Evolutionary conservation across 2,888 invertebrate genomes (phyloP).

Genomic region (Caradrina clavipalpis): DNA sequence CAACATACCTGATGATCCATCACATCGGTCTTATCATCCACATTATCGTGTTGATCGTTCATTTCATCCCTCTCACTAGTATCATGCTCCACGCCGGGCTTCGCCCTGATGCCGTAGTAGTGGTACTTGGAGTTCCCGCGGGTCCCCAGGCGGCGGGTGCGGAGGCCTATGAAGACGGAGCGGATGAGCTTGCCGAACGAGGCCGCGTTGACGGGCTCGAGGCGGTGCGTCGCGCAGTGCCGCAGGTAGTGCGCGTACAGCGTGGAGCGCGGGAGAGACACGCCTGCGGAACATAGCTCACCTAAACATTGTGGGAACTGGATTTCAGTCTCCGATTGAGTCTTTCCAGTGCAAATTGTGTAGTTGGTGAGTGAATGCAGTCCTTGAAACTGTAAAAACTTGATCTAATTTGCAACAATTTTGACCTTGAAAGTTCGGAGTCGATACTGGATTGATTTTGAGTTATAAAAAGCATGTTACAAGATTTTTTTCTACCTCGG

Average conservation of each 20-base stretch:
- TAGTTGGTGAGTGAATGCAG: background rate
- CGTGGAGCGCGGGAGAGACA: constrained; percentile 98
- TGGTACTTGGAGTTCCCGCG: constrained; percentile 99
- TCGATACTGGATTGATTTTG: no score
- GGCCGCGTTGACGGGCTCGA: constrained; percentile 99
- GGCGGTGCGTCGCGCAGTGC: constrained; percentile 97
- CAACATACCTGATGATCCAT: constrained; percentile 70
- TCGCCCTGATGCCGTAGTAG: constrained; percentile 99
- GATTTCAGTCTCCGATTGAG: background rate
- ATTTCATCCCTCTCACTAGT: constrained; percentile 54
- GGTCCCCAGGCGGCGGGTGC: constrained; percentile 98
- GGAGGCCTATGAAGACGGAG: constrained; percentile 98
- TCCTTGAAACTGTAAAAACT: background rate
- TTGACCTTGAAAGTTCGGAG: no score
- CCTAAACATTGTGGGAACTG: background rate
- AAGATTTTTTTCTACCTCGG: no score
- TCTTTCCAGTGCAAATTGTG: background rate
- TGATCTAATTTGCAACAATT: background rate
- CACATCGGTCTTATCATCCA: constrained; percentile 70
- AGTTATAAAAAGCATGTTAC: no score
- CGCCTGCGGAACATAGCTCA: constrained; percentile 82
- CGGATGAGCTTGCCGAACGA: constrained; percentile 99
- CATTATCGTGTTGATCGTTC: constrained; percentile 60
- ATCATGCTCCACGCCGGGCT: constrained; percentile 85
- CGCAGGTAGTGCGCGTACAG: constrained; percentile 99